Percentiles rank a stretch among this genome's conserved stretches.
These are phyloP conservation scores for Tor tambroides DNA, from an alignment of 2,113 vertebrate genomes.

Conservation along the genomic window DNA sequence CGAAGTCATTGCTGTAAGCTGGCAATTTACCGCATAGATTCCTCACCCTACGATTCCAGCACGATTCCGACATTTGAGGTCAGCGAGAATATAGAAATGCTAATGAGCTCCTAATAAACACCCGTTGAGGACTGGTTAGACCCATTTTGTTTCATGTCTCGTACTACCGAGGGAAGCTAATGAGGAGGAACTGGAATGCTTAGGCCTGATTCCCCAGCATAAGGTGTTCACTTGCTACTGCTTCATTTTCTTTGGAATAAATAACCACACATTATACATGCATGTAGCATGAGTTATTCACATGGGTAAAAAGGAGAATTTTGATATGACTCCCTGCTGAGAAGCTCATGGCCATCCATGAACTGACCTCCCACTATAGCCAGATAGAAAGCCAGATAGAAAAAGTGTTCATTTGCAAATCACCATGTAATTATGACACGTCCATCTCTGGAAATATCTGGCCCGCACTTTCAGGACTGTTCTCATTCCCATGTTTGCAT, in stretches of 20 bases:
- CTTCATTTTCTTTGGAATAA: conserved; percentile 9
- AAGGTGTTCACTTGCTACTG: background rate
- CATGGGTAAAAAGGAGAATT: background rate
- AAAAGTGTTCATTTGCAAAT: conserved; percentile 9
- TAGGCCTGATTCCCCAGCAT: background rate
- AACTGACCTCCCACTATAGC: background rate
- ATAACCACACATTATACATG: conserved; percentile 16
- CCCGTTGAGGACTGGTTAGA: background rate
- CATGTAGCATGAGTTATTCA: background rate
- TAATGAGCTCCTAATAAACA: conserved; percentile 27
- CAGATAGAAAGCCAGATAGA: no score
- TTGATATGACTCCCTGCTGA: background rate
- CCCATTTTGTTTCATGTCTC: conserved; percentile 18
- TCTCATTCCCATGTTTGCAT: background rate
- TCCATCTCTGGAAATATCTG: background rate
- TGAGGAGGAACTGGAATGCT: conserved; percentile 13
- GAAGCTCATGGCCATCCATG: background rate
- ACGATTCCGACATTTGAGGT: background rate
- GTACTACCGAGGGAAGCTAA: conserved; percentile 5
- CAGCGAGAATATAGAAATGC: conserved; percentile 10
- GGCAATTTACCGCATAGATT: background rate
- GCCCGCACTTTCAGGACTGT: background rate
- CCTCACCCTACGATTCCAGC: background rate
- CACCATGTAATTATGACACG: conserved; percentile 40
- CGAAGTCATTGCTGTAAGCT: background rate